phyloP scores from a whole-genome alignment of 2,797 vertebrate species.

The Acomys russatus region DNA sequence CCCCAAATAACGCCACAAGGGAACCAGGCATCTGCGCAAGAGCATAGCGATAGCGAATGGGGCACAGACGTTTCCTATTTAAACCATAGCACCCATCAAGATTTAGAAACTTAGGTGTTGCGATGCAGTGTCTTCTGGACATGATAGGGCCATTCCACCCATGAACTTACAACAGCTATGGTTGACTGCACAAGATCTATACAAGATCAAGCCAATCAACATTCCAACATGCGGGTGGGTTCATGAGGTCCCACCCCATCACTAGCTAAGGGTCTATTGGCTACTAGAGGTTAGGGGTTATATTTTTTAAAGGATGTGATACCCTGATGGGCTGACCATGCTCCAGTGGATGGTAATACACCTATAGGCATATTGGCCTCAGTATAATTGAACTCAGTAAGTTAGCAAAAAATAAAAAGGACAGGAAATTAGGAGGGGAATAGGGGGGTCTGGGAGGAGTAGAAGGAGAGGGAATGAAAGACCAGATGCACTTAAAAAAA shows the following conservation, averaged over 20 bases:
- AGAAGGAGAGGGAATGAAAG: not conserved
- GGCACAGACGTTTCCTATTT: not conserved
- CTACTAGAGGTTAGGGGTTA: not conserved
- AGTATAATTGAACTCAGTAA: not conserved
- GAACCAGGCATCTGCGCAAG: not conserved
- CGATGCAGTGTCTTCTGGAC: not conserved
- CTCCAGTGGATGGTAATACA: not conserved
- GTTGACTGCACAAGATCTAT: not conserved
- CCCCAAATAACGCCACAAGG: not conserved
- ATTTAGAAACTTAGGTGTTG: not conserved
- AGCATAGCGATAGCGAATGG: not conserved
- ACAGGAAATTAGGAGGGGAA: not conserved
- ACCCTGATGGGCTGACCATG: not conserved
- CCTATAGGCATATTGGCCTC: not conserved
- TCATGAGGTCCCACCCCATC: too few relatives aligned
- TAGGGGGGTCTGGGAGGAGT: not conserved
- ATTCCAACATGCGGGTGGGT: not conserved
- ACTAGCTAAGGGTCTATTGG: not conserved
- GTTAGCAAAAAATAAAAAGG: not conserved
- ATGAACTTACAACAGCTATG: not conserved
- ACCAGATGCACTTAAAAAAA: not conserved
- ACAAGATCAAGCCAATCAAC: not conserved
- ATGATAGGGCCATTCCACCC: not conserved
- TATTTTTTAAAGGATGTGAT: not conserved
- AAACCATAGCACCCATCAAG: not conserved